These are phyloP conservation scores for Zootoca vivipara DNA, from an alignment of 2,113 vertebrate genomes.

Conservation along the genomic window DNA sequence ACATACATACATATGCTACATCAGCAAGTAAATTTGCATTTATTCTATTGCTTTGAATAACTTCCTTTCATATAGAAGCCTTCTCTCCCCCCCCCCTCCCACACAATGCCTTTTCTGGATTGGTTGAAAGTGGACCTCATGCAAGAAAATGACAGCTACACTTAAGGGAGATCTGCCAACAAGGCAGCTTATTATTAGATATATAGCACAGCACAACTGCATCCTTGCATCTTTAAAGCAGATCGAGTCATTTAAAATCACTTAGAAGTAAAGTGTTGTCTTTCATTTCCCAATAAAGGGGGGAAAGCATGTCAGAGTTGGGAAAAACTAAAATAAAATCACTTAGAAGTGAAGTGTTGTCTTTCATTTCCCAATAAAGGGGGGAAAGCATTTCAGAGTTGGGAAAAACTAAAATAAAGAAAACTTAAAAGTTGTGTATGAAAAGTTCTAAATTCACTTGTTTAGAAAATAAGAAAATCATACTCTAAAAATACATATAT, in stretches of 20 bases:
- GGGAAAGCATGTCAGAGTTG: not conserved
- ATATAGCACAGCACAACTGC: constrained; percentile 25
- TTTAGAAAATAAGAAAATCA: not conserved
- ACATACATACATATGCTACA: constrained; percentile 41
- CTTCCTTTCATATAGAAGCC: constrained; percentile 31
- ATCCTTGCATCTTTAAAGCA: constrained; percentile 38
- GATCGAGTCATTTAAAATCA: constrained; percentile 23
- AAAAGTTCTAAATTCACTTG: not conserved
- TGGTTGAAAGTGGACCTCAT: constrained; percentile 27
- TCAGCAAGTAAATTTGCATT: constrained; percentile 58
- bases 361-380: not conserved
- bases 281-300: not conserved
- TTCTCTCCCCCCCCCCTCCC: not conserved
- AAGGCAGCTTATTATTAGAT: constrained; percentile 36
- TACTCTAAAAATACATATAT: no score
- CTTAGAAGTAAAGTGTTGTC: constrained; percentile 13
- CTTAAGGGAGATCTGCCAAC: constrained; percentile 41
- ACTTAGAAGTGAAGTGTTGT: constrained; percentile 20
- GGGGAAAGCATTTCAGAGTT: not conserved
- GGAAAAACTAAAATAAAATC: not conserved
- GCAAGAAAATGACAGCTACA: constrained; percentile 47
- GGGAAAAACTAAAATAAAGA: not conserved
- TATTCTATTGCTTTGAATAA: constrained; percentile 52
- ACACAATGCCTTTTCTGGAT: constrained; percentile 4
- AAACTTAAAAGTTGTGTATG: not conserved